Conservation (phyloP, 2,113 vertebrate genomes). For the Pachypanchax playfairii region DNA sequence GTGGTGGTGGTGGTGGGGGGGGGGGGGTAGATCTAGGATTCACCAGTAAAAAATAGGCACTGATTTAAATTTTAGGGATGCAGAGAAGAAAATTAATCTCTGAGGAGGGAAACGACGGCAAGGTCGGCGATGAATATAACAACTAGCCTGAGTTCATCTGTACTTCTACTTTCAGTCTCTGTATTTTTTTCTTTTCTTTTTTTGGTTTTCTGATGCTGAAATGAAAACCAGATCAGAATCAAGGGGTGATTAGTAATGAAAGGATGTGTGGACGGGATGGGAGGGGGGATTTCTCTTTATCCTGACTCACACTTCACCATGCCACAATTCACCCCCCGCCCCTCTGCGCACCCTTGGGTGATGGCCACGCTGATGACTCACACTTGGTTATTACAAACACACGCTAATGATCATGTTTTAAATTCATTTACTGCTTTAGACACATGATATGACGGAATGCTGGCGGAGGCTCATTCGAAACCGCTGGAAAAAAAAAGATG, state of each 20-base stretch:
- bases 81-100: conserved; percentile 55
- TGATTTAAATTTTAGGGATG: conserved; percentile 44
- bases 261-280: conserved; percentile 53
- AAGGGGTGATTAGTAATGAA: conserved; percentile 77
- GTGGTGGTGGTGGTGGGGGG: conserved; percentile 23
- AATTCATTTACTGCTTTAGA: conserved; percentile 49
- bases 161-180: conserved; percentile 42
- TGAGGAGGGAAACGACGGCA: conserved; percentile 33
- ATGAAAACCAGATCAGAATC: conserved; percentile 80
- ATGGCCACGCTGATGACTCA: conserved; percentile 68
- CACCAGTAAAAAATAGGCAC: conserved; percentile 53
- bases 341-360: conserved; percentile 23
- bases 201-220: conserved; percentile 65
- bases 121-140: conserved; percentile 71
- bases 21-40: conserved; percentile 15
- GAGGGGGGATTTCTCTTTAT: conserved; percentile 49
- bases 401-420: conserved; percentile 54
- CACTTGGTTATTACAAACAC: conserved; percentile 59
- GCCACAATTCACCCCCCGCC: conserved; percentile 57
- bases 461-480: neutral
- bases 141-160: conserved; percentile 69
- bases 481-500: neutral
- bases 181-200: conserved; percentile 20
- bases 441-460: conserved; percentile 32
- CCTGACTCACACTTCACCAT: conserved; percentile 71